A percentile compares a stretch with the other conserved stretches of the same genome.
phyloP scores from a whole-genome alignment of 1,140 invertebrate species.

The Meloidogyne floridensis region DNA sequence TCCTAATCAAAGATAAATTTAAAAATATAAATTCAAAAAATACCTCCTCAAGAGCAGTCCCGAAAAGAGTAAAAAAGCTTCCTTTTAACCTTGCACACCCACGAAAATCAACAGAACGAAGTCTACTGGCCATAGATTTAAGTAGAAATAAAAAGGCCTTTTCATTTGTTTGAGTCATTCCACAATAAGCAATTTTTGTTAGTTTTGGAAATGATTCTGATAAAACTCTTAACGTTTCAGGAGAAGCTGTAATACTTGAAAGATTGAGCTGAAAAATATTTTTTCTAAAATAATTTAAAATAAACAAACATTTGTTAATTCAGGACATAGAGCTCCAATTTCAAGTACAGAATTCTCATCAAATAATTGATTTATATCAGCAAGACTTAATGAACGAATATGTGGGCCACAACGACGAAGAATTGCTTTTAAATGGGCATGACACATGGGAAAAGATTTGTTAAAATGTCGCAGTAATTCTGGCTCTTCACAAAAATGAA shows the following conservation, averaged over 20 bases:
- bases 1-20: no score
- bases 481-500: constrained; percentile 32
- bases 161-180: constrained; percentile 56
- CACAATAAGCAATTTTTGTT: constrained; percentile 48
- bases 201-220: constrained; percentile 46
- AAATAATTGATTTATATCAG: constrained; percentile 48
- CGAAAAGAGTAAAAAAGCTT: constrained; percentile 60
- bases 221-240: constrained; percentile 42
- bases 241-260: constrained; percentile 48
- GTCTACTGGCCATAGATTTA: constrained; percentile 46
- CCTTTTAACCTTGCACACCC: constrained; percentile 53
- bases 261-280: constrained; percentile 52
- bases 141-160: constrained; percentile 62
- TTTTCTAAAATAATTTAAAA: constrained; percentile 12
- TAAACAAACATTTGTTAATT: constrained; percentile 44
- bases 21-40: constrained; percentile 15
- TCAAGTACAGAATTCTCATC: constrained; percentile 58
- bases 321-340: constrained; percentile 55
- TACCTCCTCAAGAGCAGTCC: constrained; percentile 56
- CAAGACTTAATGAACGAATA: constrained; percentile 53
- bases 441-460: constrained; percentile 52
- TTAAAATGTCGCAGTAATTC: constrained; percentile 48
- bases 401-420: constrained; percentile 54
- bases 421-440: constrained; percentile 53
- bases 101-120: constrained; percentile 57